These are phyloP conservation scores for Macroglossus sobrinus DNA, from an alignment of 2,113 vertebrate genomes.

Conservation along the genomic window DNA sequence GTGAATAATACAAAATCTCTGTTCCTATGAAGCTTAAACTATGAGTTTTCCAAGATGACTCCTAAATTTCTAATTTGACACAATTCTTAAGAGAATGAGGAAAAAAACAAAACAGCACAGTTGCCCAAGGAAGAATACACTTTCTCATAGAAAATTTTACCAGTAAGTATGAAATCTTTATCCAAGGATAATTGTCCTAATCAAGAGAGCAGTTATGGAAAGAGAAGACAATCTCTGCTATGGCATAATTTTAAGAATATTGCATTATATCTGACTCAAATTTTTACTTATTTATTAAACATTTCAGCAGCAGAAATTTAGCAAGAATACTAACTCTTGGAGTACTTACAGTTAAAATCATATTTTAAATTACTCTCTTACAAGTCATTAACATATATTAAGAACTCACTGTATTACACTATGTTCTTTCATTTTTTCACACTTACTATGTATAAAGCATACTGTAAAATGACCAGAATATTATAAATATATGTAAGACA, in stretches of 20 bases:
- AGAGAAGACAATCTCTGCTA: neutral
- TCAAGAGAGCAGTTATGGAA: neutral
- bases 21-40: neutral
- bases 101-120: neutral
- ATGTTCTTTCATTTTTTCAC: neutral
- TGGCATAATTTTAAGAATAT: neutral
- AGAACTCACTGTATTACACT: neutral
- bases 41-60: neutral
- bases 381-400: neutral
- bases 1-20: neutral
- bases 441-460: neutral
- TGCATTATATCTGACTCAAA: neutral
- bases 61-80: conserved; percentile 34
- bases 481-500: neutral
- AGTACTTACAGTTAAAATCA: neutral
- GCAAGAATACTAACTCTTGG: neutral
- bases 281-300: neutral
- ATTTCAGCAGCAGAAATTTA: conserved; percentile 12
- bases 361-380: neutral
- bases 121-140: neutral
- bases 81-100: neutral
- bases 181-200: neutral
- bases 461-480: neutral
- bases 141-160: neutral
- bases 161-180: neutral